These are phyloP conservation scores for Mandrillus leucophaeus DNA, from an alignment of 2,113 vertebrate species.

Conservation along the genomic window DNA sequence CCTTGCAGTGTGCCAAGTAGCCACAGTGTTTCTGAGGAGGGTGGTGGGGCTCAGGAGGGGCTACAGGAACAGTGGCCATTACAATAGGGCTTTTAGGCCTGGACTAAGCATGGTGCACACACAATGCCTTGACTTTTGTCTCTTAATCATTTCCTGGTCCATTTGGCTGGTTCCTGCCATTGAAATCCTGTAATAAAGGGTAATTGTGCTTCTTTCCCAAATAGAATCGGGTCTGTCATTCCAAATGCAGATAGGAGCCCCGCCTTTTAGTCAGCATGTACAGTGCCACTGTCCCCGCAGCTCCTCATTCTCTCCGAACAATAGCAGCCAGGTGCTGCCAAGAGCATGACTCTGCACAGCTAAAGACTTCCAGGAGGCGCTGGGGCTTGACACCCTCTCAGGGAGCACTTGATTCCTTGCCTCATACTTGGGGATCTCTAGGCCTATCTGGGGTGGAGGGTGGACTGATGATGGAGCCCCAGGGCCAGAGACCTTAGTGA, in stretches of 20 bases:
- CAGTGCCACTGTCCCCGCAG: background rate
- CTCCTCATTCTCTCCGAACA: background rate
- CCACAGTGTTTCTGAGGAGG: background rate
- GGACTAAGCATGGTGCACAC: fast-evolving
- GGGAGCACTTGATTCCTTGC: background rate
- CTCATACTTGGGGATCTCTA: background rate
- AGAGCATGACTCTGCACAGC: background rate
- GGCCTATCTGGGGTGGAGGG: background rate
- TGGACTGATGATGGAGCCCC: too few species aligned
- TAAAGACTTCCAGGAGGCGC: background rate
- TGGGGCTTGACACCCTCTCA: background rate
- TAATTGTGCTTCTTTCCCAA: background rate
- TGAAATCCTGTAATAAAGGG: constrained; percentile 37
- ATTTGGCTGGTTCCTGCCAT: background rate
- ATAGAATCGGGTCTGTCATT: background rate
- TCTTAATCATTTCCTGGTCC: constrained; percentile 19
- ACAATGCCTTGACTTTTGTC: constrained; percentile 23
- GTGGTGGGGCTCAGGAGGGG: too few species aligned
- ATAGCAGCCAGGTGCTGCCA: background rate
- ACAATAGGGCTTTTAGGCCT: background rate
- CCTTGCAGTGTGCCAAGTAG: background rate
- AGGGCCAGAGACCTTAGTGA: background rate
- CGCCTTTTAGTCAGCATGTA: background rate
- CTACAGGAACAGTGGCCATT: background rate
- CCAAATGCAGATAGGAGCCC: background rate